These are phyloP conservation scores for Hirudo medicinalis DNA, from an alignment of 1,140 invertebrate genomes.

Conservation along the genomic window DNA sequence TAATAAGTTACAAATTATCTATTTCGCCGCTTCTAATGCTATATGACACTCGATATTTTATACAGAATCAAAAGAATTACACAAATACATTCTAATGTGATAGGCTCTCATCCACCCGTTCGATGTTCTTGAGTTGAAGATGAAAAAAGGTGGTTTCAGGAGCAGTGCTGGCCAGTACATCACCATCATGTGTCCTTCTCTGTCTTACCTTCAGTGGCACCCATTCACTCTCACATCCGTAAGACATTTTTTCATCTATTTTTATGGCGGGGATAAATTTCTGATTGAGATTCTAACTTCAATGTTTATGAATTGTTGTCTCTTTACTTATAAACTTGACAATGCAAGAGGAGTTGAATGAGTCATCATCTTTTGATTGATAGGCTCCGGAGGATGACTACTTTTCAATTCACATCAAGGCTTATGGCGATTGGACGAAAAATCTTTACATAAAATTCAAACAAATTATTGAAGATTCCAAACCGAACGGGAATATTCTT, in stretches of 20 bases:
- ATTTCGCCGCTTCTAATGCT: slow-evolving; percentile 1
- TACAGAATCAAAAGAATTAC: too few species aligned
- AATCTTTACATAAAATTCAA: slow-evolving; percentile 26
- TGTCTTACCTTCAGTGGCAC: slow-evolving; percentile 41
- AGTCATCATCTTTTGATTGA: too few species aligned
- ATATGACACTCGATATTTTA: not conserved
- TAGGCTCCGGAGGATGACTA: slow-evolving; percentile 39
- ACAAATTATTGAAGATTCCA: too few species aligned
- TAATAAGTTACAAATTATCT: not conserved
- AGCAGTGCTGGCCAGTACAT: slow-evolving; percentile 39
- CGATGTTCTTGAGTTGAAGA: slow-evolving; percentile 38
- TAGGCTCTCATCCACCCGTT: slow-evolving; percentile 39
- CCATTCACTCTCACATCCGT: slow-evolving; percentile 42
- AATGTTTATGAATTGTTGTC: too few species aligned
- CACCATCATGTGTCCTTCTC: slow-evolving; percentile 35
- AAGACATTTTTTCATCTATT: too few species aligned
- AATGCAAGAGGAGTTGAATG: too few species aligned
- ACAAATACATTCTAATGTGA: not conserved
- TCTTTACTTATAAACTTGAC: too few species aligned
- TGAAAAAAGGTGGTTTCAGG: slow-evolving; percentile 37
- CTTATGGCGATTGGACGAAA: slow-evolving; percentile 40
- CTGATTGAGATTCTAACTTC: too few species aligned
- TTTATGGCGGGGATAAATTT: too few species aligned
- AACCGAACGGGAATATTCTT: too few species aligned
- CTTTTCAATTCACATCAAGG: slow-evolving; percentile 38